Evolutionary conservation across 2,888 invertebrate species (phyloP).

Genomic region (Dione juno): DNA sequence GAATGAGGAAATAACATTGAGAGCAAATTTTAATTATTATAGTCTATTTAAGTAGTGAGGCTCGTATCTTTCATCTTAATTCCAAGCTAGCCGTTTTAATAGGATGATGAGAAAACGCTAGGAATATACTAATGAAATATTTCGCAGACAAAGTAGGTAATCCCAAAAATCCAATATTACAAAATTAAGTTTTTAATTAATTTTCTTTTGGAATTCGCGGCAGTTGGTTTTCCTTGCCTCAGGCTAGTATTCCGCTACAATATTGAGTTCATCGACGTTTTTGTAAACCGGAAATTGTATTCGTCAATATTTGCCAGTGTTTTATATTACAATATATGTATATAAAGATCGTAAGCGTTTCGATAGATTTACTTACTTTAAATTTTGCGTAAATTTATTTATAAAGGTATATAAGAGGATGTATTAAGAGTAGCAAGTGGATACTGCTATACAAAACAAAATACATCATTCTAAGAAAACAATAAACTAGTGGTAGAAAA

Average conservation of each 20-base stretch:
- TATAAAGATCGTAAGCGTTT: constrained; percentile 19
- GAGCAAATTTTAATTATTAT: constrained; percentile 28
- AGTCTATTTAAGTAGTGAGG: constrained; percentile 21
- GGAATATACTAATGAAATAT: constrained; percentile 52
- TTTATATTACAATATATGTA: constrained; percentile 28
- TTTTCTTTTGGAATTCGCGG: constrained; percentile 65
- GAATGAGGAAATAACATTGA: background rate
- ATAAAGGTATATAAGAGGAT: background rate
- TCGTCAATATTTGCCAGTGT: constrained; percentile 43
- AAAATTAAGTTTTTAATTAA: constrained; percentile 76
- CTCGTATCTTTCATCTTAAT: constrained; percentile 35
- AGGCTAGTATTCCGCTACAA: constrained; percentile 55
- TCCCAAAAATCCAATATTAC: constrained; percentile 67
- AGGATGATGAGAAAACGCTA: constrained; percentile 41
- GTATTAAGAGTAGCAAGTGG: background rate
- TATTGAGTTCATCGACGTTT: constrained; percentile 55
- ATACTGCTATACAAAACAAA: background rate
- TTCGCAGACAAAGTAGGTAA: constrained; percentile 54
- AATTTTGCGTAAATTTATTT: background rate
- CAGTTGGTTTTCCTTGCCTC: constrained; percentile 61
- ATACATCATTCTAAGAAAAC: background rate
- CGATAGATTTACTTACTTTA: background rate
- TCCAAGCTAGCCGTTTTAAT: constrained; percentile 35
- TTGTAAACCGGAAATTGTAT: constrained; percentile 49
- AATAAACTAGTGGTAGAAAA: too few relatives aligned